Evolutionary conservation across 2,113 vertebrate genomes (phyloP).

Genomic region (Falco punctatus): DNA sequence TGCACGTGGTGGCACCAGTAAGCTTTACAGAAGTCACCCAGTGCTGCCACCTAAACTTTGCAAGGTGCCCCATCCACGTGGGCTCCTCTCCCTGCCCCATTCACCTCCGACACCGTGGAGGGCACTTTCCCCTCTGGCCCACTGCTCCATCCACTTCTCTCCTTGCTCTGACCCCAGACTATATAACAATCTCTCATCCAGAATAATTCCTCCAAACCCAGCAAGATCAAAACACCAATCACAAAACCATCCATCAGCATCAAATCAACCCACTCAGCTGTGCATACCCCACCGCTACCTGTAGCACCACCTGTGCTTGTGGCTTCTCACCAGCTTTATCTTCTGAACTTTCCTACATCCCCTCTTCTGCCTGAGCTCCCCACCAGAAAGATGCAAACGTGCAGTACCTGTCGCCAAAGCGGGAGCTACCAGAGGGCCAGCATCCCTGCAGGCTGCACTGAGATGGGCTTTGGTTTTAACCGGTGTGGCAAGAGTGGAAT

Average conservation of each 20-base stretch:
- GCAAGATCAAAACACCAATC: not conserved
- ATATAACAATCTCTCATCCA: not conserved
- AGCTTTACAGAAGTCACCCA: not conserved
- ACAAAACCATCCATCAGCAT: not conserved
- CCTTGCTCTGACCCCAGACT: not conserved
- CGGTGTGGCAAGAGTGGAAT: not conserved
- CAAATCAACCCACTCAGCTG: not conserved
- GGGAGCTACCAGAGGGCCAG: not conserved
- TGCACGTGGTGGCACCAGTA: rapidly evolving
- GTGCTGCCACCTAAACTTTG: not conserved
- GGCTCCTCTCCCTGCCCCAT: not conserved
- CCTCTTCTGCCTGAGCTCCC: not conserved
- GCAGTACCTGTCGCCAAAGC: not conserved
- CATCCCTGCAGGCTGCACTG: rapidly evolving
- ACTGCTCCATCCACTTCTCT: not conserved
- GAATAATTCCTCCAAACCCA: not conserved
- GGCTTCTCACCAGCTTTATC: not conserved
- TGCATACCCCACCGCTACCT: no score
- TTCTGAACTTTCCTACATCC: not conserved
- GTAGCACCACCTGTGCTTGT: rapidly evolving
- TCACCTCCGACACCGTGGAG: not conserved
- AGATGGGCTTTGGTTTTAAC: not conserved
- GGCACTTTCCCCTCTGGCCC: not conserved
- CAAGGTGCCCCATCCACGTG: not conserved
- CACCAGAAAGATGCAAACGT: no score